These are phyloP conservation scores for Tetramorium simillimum DNA, from an alignment of 1,140 invertebrate species.

Conservation along the genomic window DNA sequence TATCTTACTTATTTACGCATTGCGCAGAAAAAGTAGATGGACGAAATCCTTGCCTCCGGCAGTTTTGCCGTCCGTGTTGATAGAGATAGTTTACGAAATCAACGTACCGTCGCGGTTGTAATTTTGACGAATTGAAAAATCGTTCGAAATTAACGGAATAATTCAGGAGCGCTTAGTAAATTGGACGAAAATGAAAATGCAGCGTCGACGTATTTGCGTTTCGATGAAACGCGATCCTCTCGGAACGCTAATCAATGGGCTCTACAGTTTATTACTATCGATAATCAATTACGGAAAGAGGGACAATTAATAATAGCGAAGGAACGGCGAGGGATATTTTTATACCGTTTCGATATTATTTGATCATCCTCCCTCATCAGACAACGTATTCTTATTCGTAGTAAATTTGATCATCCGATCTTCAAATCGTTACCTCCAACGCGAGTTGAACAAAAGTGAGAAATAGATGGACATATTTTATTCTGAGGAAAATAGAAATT, in stretches of 20 bases:
- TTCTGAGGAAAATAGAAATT: neutral
- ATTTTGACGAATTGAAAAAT: neutral
- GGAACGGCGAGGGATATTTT: neutral
- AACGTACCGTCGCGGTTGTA: neutral
- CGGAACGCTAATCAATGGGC: neutral
- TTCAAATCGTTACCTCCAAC: neutral
- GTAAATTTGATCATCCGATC: neutral
- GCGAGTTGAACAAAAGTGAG: neutral
- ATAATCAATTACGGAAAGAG: neutral
- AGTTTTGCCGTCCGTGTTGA: neutral
- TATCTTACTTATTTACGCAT: neutral
- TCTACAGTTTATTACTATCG: neutral
- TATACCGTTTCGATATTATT: slow-evolving; percentile 10
- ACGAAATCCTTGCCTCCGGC: neutral
- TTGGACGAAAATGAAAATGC: neutral
- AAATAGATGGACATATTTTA: neutral
- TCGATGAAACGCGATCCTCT: neutral
- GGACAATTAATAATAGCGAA: slow-evolving; percentile 17
- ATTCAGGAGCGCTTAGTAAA: neutral
- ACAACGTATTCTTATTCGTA: neutral
- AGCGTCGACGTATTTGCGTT: neutral
- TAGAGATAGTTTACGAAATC: neutral
- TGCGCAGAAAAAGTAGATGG: neutral
- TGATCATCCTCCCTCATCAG: neutral
- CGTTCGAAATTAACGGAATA: neutral